Conservation (phyloP, 2,888 invertebrate genomes). For the Conistra vaccinii region DNA sequence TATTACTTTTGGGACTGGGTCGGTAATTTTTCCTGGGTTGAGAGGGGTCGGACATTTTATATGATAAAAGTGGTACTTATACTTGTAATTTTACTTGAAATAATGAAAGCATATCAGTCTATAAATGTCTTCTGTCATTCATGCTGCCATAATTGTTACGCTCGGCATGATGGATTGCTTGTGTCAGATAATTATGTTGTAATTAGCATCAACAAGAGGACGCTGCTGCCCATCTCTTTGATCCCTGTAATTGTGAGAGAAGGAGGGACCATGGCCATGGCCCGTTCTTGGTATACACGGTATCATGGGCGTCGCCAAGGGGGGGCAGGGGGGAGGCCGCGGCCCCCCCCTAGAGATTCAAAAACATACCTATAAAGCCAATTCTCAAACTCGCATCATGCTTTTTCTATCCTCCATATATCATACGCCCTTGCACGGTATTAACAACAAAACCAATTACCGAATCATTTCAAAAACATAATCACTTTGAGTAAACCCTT, state of each 20-base stretch:
- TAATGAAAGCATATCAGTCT: background rate
- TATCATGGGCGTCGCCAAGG: no score
- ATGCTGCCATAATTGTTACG: background rate
- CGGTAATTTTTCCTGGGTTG: background rate
- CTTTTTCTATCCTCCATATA: no score
- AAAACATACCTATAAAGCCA: no score
- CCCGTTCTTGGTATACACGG: background rate
- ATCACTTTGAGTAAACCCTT: slow-evolving; percentile 12
- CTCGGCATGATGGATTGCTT: background rate
- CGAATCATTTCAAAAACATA: slow-evolving; percentile 15
- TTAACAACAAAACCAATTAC: no score
- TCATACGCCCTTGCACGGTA: no score
- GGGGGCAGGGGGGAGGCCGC: no score
- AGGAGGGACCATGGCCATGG: background rate
- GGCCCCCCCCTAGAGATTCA: no score
- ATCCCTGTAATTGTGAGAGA: background rate
- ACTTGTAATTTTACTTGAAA: background rate
- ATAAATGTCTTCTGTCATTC: background rate
- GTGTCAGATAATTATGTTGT: slow-evolving; percentile 2
- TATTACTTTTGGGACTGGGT: slow-evolving; percentile 25
- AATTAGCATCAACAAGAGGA: slow-evolving; percentile 7
- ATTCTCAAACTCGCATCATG: no score
- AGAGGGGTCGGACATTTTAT: background rate
- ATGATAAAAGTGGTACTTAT: slow-evolving; percentile 6
- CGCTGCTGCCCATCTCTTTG: background rate